phyloP scores from a whole-genome alignment of 1,140 invertebrate genomes.

The Philopotamus ludificatus region DNA sequence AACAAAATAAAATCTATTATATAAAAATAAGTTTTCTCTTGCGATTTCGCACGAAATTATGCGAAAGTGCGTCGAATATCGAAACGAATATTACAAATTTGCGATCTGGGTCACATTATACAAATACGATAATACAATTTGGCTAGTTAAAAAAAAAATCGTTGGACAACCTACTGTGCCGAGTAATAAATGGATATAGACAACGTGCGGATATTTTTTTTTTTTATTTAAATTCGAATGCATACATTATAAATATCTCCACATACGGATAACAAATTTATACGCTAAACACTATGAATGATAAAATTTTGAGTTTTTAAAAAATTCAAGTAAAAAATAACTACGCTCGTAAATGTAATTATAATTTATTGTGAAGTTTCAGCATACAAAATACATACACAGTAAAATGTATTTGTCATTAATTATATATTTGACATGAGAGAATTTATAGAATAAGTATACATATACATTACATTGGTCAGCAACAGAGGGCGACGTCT shows the following conservation, averaged over 20 bases:
- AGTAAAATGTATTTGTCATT: constrained; percentile 30
- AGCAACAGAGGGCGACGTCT: constrained; percentile 20
- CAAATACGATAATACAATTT: no score
- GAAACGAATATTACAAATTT: no score
- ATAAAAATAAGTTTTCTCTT: no score
- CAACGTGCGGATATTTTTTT: no score
- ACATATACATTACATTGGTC: constrained; percentile 25
- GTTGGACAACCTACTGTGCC: no score
- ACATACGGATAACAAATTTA: neutral
- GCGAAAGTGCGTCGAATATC: no score
- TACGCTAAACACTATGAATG: neutral
- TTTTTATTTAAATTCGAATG: no score
- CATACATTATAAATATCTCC: constrained; percentile 6
- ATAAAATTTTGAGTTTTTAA: constrained; percentile 19
- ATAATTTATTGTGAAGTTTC: constrained; percentile 4
- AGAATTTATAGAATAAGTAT: constrained; percentile 14
- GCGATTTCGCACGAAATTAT: no score
- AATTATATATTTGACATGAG: constrained; percentile 17
- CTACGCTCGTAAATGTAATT: constrained; percentile 4
- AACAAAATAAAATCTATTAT: no score
- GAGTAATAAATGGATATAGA: no score
- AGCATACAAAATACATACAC: constrained; percentile 30
- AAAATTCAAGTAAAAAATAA: constrained; percentile 23
- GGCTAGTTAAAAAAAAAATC: no score
- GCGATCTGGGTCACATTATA: no score